Percentiles rank a stretch among this genome's conserved stretches.
phyloP scores from a whole-genome alignment of 2,888 invertebrate genomes.

The Coremacera marginata region DNA sequence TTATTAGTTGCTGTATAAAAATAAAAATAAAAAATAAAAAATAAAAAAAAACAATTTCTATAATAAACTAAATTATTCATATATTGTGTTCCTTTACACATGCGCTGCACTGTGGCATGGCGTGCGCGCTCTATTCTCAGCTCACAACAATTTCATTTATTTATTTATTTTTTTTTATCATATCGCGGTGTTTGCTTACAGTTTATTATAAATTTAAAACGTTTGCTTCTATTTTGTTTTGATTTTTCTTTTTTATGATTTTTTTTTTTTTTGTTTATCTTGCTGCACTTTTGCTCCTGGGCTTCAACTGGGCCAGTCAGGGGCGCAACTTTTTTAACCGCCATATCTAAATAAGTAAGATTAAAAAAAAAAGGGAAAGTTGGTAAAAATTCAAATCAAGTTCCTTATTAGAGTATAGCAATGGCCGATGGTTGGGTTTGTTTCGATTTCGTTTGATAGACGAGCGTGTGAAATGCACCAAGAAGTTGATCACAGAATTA shows the following conservation, averaged over 20 bases:
- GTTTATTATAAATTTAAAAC: slow-evolving; percentile 25
- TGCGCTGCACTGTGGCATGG: background rate
- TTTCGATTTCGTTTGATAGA: background rate
- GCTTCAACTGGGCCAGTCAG: background rate
- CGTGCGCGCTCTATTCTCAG: background rate
- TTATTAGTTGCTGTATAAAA: background rate
- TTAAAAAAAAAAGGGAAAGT: slow-evolving; percentile 9
- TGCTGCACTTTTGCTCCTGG: slow-evolving; percentile 24
- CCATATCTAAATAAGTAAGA: background rate
- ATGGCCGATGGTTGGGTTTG: background rate
- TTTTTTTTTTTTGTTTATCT: background rate
- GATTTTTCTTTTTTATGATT: no score
- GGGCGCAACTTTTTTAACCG: background rate
- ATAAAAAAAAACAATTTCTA: background rate
- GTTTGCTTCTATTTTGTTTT: background rate
- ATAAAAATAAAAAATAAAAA: background rate
- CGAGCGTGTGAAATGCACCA: background rate
- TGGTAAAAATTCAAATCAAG: slow-evolving; percentile 10
- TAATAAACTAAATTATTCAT: background rate
- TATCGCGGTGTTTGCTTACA: slow-evolving; percentile 13
- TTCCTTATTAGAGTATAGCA: background rate
- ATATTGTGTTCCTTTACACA: background rate
- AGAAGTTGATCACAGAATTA: background rate
- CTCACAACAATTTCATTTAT: slow-evolving; percentile 18
- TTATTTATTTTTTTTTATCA: slow-evolving; percentile 24